A percentile compares a stretch with the other conserved stretches of the same genome.
phyloP scores from a whole-genome alignment of 2,797 vertebrate genomes.

The Discoglossus pictus region DNA sequence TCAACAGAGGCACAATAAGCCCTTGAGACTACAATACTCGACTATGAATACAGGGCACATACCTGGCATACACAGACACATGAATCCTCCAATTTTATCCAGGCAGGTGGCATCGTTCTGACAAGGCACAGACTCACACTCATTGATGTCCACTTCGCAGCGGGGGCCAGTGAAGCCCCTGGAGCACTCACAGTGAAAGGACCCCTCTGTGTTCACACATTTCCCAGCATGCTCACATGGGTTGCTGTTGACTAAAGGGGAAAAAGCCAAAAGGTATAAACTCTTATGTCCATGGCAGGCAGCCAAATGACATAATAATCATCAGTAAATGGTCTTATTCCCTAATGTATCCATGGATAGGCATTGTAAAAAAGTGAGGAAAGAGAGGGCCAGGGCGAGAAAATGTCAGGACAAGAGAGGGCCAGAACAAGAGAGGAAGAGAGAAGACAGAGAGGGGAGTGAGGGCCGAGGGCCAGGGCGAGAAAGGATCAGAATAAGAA shows the following conservation, averaged over 20 bases:
- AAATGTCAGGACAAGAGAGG: too few relatives aligned
- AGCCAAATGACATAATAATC: too few relatives aligned
- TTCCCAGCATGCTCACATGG: slow-evolving; percentile 61
- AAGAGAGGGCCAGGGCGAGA: too few relatives aligned
- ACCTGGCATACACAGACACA: slow-evolving; percentile 66
- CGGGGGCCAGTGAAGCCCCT: slow-evolving; percentile 60
- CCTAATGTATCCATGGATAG: too few relatives aligned
- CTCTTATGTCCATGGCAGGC: background rate
- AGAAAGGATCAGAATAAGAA: too few relatives aligned
- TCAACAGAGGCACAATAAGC: too few relatives aligned
- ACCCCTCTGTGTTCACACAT: slow-evolving; percentile 62
- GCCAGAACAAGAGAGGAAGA: too few relatives aligned
- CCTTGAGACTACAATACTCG: too few relatives aligned
- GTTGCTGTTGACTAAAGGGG: slow-evolving; percentile 24
- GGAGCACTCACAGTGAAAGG: slow-evolving; percentile 60
- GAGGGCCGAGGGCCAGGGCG: too few relatives aligned
- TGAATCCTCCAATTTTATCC: slow-evolving; percentile 61
- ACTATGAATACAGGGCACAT: background rate
- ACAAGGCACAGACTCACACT: slow-evolving; percentile 64
- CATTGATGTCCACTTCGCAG: slow-evolving; percentile 56
- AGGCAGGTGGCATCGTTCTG: slow-evolving; percentile 58
- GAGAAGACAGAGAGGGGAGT: too few relatives aligned
- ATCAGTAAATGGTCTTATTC: too few relatives aligned
- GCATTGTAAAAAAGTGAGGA: too few relatives aligned
- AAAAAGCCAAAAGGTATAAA: background rate